Evolutionary conservation across 1,140 invertebrate species (phyloP), one percentile per base, ranked within the genome.

Genomic region (Trichoplusia ni): DNA sequence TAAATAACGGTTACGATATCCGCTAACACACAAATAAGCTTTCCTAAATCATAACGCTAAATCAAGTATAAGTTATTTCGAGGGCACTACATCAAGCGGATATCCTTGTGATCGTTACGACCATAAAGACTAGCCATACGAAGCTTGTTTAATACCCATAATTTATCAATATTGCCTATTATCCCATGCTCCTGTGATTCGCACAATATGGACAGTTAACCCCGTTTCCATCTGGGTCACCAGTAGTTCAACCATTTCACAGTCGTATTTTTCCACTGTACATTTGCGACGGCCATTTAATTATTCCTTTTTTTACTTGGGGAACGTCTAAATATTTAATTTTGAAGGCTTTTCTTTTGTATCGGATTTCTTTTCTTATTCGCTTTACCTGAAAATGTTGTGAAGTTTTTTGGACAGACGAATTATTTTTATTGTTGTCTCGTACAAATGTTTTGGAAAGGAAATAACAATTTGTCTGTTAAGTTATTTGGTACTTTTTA

Each of bases 81-180:
- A 38, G 19, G 71, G 58, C 65, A 64, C 69, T 69, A 69, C 71
- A 77, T 70, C 69, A 71, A 51, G 53, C 67, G 74, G 74, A 75
- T 72, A 60, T 77, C 74, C 72, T 75, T 67, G 13, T 31, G 21
- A 49, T 21, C 44, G 61, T 64, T 62, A 56, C 31, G 62, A 63
- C 37, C 53, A 58, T 42, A 58, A 58, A 42, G 53, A 11, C 25
- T 18, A 42, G 23, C 23, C 37, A 16, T 29, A 42, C 38, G 13
- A 19, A 58, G 54, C 38, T 58, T 42, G 38, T 58, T 54, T 29
- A 58, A 58, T 8, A 42, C 64, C 71, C 76, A 84, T 84, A 86
- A 84, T 73, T 82, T 82, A 78, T 75, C 74, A 69, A 67, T 69
- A 83, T 77, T 69, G 77, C 67, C 79, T 74, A 75, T 82, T 79